Conservation (phyloP, 2,888 invertebrate species). For the Pristionchus exspectatus region DNA sequence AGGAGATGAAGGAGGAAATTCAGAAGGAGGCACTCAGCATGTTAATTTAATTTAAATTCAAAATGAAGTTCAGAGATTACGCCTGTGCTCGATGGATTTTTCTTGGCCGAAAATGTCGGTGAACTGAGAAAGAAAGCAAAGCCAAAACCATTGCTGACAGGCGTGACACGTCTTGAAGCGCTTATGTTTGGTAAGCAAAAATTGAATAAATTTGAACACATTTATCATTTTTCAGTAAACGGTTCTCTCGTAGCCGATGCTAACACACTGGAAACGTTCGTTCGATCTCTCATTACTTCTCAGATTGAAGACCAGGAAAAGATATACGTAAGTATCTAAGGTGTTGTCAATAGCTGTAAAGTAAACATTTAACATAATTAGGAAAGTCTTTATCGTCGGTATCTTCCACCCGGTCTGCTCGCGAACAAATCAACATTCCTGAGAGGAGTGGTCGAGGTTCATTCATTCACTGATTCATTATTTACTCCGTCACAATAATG, state of each 20-base stretch:
- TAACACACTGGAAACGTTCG: neutral
- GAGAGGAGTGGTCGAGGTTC: neutral
- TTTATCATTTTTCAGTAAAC: neutral
- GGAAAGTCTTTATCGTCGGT: neutral
- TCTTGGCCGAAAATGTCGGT: neutral
- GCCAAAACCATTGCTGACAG: constrained; percentile 13
- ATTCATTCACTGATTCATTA: neutral
- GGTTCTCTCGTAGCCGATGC: neutral
- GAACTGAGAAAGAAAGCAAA: neutral
- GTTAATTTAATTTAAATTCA: neutral
- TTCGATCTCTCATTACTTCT: constrained; percentile 1
- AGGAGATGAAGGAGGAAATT: neutral
- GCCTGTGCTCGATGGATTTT: neutral
- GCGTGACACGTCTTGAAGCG: constrained; percentile 11
- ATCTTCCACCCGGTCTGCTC: neutral
- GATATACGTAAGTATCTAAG: neutral
- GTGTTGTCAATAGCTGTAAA: neutral
- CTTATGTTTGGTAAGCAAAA: neutral
- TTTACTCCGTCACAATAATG: too few relatives aligned
- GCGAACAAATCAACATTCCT: neutral
- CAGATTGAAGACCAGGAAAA: neutral
- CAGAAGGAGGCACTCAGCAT: neutral
- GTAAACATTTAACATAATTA: neutral
- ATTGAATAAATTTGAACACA: neutral
- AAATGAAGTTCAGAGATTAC: neutral